These are phyloP conservation scores for Archegozetes longisetosus DNA, from an alignment of 1,140 invertebrate genomes.

Conservation along the genomic window DNA sequence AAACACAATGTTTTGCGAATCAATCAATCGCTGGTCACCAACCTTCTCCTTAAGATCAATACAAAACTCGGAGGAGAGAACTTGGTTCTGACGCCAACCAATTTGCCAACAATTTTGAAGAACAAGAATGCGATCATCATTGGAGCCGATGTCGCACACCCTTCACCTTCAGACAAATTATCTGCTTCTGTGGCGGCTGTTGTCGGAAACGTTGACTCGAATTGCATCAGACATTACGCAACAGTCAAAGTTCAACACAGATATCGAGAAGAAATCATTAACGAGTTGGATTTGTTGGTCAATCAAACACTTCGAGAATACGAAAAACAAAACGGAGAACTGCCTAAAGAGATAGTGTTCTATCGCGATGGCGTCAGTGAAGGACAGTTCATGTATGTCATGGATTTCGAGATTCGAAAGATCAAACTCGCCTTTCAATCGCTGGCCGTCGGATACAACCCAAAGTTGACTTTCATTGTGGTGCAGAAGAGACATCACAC, in stretches of 20 bases:
- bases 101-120: conserved; percentile 22
- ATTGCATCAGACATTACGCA: conserved; percentile 16
- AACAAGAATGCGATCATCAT: conserved; percentile 40
- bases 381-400: conserved; percentile 30
- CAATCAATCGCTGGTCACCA: conserved; percentile 37
- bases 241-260: conserved; percentile 14
- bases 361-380: conserved; percentile 34
- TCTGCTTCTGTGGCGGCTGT: conserved; percentile 70
- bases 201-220: conserved; percentile 18
- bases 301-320: conserved; percentile 38
- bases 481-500: conserved; percentile 21
- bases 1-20: conserved; percentile 34
- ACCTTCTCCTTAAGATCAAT: conserved; percentile 68
- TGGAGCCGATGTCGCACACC: conserved; percentile 78
- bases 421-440: conserved; percentile 15
- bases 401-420: conserved; percentile 17
- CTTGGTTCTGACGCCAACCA: conserved; percentile 36
- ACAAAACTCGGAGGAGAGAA: conserved; percentile 70
- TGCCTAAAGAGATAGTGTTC: conserved; percentile 29
- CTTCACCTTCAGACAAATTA: conserved; percentile 43
- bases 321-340: conserved; percentile 17
- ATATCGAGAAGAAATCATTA: conserved; percentile 18
- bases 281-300: conserved; percentile 50
- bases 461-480: conserved; percentile 21
- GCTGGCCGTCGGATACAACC: neutral